phyloP scores from a whole-genome alignment of 1,140 invertebrate species.

The Nasonia vitripennis region DNA sequence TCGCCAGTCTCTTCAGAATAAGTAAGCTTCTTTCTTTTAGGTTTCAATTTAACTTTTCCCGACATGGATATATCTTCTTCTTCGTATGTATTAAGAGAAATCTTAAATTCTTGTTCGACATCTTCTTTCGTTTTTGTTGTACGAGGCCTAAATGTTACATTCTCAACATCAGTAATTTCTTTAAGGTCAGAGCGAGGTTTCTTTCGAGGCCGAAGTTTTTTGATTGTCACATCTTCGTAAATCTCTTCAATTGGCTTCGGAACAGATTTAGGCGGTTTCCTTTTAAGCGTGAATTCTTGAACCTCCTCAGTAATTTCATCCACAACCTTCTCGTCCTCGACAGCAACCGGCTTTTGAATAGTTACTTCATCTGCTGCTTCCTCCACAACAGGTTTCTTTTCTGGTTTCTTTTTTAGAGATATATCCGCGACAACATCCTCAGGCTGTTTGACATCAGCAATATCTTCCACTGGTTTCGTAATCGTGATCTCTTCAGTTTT shows the following conservation, averaged over 20 bases:
- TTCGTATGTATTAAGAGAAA: conserved; percentile 87
- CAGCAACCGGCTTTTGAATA: conserved; percentile 54
- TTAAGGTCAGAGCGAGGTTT: conserved; percentile 79
- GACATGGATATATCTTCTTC: conserved; percentile 91
- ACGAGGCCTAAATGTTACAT: conserved; percentile 84
- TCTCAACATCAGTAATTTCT: conserved; percentile 83
- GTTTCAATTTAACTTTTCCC: conserved; percentile 86
- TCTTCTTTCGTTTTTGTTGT: conserved; percentile 85
- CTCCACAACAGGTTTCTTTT: conserved; percentile 66
- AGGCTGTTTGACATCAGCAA: not conserved
- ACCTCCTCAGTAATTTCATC: conserved; percentile 59
- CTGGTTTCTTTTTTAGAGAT: conserved; percentile 66
- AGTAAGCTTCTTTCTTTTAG: conserved; percentile 80
- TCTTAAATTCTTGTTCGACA: conserved; percentile 90
- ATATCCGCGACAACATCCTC: conserved; percentile 59
- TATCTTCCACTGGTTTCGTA: too few relatives aligned
- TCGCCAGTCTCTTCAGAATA: conserved; percentile 84
- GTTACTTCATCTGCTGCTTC: conserved; percentile 65
- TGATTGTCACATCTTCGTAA: conserved; percentile 83
- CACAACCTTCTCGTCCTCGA: conserved; percentile 54
- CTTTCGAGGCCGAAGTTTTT: conserved; percentile 81
- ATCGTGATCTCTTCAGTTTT: too few relatives aligned
- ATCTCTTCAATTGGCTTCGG: conserved; percentile 81
- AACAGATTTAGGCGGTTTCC: conserved; percentile 68
- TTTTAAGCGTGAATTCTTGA: conserved; percentile 72